A percentile compares a stretch with the other conserved stretches of the same genome.
phyloP scores from a whole-genome alignment of 2,797 vertebrate genomes.

The Enteromius viviparus region DNA sequence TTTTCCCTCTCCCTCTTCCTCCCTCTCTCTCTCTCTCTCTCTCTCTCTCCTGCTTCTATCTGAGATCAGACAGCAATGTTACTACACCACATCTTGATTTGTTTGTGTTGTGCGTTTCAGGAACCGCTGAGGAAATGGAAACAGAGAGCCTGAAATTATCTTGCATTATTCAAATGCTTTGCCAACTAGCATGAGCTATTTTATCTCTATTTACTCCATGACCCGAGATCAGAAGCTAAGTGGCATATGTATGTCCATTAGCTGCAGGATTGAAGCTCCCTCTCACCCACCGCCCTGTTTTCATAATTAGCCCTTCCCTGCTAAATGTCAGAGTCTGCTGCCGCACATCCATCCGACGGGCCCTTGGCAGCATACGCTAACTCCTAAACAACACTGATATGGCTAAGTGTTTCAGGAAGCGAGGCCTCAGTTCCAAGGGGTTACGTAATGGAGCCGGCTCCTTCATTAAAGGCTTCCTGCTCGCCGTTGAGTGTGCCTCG shows the following conservation, averaged over 20 bases:
- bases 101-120: slow-evolving; percentile 59
- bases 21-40: not conserved
- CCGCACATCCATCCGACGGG: slow-evolving; percentile 56
- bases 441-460: slow-evolving; percentile 60
- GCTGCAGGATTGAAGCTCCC: slow-evolving; percentile 56
- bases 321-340: slow-evolving; percentile 63
- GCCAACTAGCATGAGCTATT: slow-evolving; percentile 57
- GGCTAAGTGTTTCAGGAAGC: slow-evolving; percentile 58
- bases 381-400: slow-evolving; percentile 62
- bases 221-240: slow-evolving; percentile 58
- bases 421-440: slow-evolving; percentile 56
- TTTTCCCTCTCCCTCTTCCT: slow-evolving; percentile 42
- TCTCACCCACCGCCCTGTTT: slow-evolving; percentile 54
- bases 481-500: slow-evolving; percentile 50
- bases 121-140: slow-evolving; percentile 55
- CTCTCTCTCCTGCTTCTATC: slow-evolving; percentile 50
- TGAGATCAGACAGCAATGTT: slow-evolving; percentile 60
- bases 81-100: slow-evolving; percentile 59
- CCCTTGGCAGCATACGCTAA: slow-evolving; percentile 64
- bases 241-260: slow-evolving; percentile 66
- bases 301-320: slow-evolving; percentile 63
- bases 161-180: slow-evolving; percentile 62
- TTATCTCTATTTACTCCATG: slow-evolving; percentile 57
- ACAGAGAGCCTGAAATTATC: slow-evolving; percentile 62
- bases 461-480: slow-evolving; percentile 64